A percentile compares a stretch with the other conserved stretches of the same genome.
These are phyloP conservation scores for Poicephalus gulielmi DNA, from an alignment of 2,113 vertebrate genomes.

Conservation along the genomic window DNA sequence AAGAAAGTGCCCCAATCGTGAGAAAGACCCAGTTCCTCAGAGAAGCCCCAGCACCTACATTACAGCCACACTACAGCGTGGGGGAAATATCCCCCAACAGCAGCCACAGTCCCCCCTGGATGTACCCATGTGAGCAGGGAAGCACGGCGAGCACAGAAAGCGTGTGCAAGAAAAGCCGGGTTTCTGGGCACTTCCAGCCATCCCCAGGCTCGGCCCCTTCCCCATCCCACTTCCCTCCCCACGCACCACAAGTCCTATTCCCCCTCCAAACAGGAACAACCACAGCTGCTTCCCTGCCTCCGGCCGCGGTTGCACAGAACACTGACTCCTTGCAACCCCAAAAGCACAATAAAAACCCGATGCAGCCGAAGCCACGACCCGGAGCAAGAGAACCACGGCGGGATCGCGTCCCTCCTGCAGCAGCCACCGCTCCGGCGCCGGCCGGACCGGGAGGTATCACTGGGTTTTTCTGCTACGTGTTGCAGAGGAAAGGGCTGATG, in stretches of 20 bases:
- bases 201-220: constrained; percentile 7
- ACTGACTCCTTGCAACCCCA: neutral
- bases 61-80: neutral
- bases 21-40: neutral
- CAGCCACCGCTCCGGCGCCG: neutral
- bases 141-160: neutral
- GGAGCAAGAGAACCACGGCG: neutral
- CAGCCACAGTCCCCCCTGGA: neutral
- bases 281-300: neutral
- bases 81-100: neutral
- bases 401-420: neutral
- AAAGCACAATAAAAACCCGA: constrained; percentile 12
- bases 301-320: neutral
- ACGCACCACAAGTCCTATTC: neutral
- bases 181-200: neutral
- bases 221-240: neutral
- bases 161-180: neutral
- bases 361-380: neutral
- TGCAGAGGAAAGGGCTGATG: constrained; percentile 5
- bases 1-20: neutral
- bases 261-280: neutral
- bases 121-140: rapidly evolving
- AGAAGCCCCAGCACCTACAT: neutral
- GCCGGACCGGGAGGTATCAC: neutral
- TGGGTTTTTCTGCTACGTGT: constrained; percentile 37